A percentile compares a stretch with the other conserved stretches of the same genome.
Conservation (phyloP, 2,888 invertebrate genomes). For the Laspeyria flexula region DNA sequence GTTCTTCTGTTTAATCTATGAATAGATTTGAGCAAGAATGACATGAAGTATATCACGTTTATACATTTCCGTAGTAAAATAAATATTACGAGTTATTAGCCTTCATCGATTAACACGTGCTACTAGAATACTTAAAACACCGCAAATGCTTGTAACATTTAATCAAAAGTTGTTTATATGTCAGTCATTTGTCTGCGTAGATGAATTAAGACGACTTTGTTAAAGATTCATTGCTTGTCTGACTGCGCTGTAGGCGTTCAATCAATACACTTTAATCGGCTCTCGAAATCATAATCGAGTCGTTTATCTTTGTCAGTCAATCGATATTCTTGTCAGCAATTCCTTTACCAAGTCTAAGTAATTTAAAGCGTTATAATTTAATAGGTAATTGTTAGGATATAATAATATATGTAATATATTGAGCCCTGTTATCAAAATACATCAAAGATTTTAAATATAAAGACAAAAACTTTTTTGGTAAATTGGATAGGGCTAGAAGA, state of each 20-base stretch:
- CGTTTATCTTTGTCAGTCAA: constrained; percentile 5
- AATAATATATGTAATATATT: no score
- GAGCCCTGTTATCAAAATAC: no score
- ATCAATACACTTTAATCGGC: constrained; percentile 7
- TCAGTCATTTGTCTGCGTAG: constrained; percentile 21
- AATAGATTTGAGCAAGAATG: neutral
- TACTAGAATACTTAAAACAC: constrained; percentile 22
- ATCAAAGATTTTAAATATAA: no score
- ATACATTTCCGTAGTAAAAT: neutral
- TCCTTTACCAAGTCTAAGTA: neutral
- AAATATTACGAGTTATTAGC: constrained; percentile 27
- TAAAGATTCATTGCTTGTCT: constrained; percentile 17
- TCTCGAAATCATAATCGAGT: constrained; percentile 7
- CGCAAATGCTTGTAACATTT: constrained; percentile 24
- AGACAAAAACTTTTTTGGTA: no score
- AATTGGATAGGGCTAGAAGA: no score
- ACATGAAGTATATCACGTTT: neutral
- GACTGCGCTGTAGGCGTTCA: constrained; percentile 2
- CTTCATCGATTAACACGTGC: constrained; percentile 21
- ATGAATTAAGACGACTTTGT: constrained; percentile 11
- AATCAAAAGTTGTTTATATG: constrained; percentile 33
- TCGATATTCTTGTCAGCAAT: neutral
- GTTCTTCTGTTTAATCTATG: neutral
- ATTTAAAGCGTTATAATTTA: neutral
- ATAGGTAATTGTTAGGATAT: no score